Evolutionary conservation across 1,140 invertebrate genomes (phyloP).

Genomic region (Neodiprion pinetum): DNA sequence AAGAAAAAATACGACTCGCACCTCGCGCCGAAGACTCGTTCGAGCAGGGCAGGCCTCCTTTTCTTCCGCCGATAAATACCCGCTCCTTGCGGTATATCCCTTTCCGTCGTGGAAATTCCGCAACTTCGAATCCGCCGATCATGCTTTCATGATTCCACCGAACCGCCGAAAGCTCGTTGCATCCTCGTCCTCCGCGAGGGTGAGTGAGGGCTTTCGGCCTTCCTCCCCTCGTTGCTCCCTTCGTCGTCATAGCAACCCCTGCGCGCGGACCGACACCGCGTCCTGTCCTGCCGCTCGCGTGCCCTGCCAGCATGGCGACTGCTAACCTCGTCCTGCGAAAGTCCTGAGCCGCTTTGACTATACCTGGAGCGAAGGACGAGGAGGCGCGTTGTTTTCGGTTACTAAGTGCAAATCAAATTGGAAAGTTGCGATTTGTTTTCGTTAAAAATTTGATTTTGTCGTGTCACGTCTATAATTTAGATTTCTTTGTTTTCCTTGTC

Average conservation of each 20-base stretch:
- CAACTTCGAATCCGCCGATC: neutral
- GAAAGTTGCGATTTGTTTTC: too few species aligned
- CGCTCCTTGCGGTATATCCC: neutral
- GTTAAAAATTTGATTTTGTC: too few species aligned
- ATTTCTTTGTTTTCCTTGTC: too few species aligned
- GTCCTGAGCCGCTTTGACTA: slow-evolving; percentile 34
- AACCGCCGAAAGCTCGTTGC: slow-evolving; percentile 54
- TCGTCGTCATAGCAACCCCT: slow-evolving; percentile 59
- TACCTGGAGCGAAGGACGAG: slow-evolving; percentile 36
- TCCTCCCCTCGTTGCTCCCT: slow-evolving; percentile 48
- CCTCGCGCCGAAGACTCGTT: neutral
- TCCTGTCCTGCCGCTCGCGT: slow-evolving; percentile 50
- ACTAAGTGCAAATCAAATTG: neutral
- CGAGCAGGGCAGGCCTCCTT: neutral
- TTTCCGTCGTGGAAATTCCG: too few species aligned
- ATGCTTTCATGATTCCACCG: slow-evolving; percentile 25
- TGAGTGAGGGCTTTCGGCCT: slow-evolving; percentile 52
- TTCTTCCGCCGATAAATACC: neutral
- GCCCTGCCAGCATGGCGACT: slow-evolving; percentile 56
- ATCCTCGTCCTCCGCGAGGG: slow-evolving; percentile 56
- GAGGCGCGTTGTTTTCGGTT: slow-evolving; percentile 32
- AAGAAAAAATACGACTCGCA: slow-evolving; percentile 3
- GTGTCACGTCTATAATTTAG: too few species aligned
- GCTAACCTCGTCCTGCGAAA: slow-evolving; percentile 40
- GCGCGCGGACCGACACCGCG: slow-evolving; percentile 47